Evolutionary conservation across 2,888 invertebrate genomes (phyloP).

Genomic region (Leucophora obtusa): DNA sequence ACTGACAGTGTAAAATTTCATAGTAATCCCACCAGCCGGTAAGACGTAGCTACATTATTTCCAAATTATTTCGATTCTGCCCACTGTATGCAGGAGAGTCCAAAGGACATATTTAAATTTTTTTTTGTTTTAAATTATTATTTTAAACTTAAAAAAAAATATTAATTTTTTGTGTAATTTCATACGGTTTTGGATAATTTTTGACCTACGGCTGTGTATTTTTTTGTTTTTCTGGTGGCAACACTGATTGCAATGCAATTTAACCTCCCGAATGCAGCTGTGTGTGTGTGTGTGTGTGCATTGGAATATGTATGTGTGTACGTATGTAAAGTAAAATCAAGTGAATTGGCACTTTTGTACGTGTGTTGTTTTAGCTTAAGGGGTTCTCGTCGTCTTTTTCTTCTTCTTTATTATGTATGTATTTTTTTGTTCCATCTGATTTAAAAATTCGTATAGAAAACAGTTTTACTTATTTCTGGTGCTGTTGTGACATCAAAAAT

Average conservation of each 20-base stretch:
- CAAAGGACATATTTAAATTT: no score
- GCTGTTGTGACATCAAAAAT: constrained; percentile 42
- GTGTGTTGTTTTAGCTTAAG: constrained; percentile 55
- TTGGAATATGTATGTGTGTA: constrained; percentile 3
- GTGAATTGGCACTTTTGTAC: constrained; percentile 62
- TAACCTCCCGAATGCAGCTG: constrained; percentile 41
- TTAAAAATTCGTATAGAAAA: constrained; percentile 16
- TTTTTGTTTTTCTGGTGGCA: no score
- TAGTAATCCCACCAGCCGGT: no score
- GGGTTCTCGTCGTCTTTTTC: constrained; percentile 16
- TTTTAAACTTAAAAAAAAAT: no score
- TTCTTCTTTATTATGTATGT: constrained; percentile 41
- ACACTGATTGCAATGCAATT: constrained; percentile 41
- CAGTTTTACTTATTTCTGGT: background rate
- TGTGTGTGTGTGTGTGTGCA: background rate
- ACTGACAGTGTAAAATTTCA: no score
- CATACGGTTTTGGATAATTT: no score
- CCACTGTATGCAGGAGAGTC: no score
- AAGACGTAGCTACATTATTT: no score
- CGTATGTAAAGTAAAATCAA: constrained; percentile 53
- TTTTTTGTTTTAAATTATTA: no score
- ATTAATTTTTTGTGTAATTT: no score
- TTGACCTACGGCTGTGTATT: no score
- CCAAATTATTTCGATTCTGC: no score
- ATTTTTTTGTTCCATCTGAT: constrained; percentile 31